A percentile compares a stretch with the other conserved stretches of the same genome.
phyloP scores from a whole-genome alignment of 1,140 invertebrate genomes.

The Globodera rostochiensis region DNA sequence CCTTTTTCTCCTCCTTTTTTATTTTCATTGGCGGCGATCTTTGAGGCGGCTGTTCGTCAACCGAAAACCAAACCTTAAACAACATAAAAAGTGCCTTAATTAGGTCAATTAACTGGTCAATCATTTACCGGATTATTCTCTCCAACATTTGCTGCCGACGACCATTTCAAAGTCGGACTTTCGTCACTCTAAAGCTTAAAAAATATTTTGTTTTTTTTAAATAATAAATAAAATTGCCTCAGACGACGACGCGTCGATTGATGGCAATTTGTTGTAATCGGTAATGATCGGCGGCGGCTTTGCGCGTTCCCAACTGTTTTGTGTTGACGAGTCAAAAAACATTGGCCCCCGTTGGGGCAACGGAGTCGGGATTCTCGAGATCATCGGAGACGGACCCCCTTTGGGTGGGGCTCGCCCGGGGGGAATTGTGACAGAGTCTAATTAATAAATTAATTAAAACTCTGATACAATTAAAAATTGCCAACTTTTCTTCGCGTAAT shows the following conservation, averaged over 20 bases:
- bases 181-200: constrained; percentile 7
- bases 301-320: neutral
- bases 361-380: neutral
- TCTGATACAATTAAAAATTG: neutral
- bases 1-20: neutral
- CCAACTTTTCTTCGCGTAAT: constrained; percentile 34
- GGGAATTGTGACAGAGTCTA: neutral
- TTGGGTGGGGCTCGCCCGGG: neutral
- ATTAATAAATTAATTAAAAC: too few relatives aligned
- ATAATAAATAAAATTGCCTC: neutral
- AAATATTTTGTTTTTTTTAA: neutral
- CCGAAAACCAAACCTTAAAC: neutral
- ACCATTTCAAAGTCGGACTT: constrained; percentile 7
- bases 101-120: neutral
- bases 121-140: neutral
- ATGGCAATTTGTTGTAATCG: neutral
- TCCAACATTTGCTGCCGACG: constrained; percentile 3
- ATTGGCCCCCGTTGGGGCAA: neutral
- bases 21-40: neutral
- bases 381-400: neutral
- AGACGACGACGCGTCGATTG: neutral
- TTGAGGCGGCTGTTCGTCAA: neutral
- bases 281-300: neutral
- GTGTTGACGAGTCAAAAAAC: neutral
- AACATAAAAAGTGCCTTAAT: neutral